Conservation (phyloP, 2,113 vertebrate genomes). For the Corapipo altera region DNA sequence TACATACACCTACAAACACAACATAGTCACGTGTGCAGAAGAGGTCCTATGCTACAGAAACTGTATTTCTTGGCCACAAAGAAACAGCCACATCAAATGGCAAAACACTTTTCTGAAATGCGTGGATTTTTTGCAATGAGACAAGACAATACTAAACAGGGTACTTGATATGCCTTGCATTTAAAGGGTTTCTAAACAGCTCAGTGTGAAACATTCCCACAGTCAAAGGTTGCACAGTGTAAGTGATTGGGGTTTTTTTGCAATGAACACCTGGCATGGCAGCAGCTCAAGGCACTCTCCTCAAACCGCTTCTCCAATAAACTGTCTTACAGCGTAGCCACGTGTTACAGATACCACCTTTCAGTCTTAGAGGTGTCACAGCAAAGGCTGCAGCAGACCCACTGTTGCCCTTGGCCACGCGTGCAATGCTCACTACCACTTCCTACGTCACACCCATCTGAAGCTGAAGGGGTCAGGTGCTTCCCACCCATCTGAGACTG, state of each 20-base stretch:
- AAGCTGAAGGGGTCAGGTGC: too few relatives aligned
- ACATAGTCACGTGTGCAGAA: fast-evolving
- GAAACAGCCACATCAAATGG: background rate
- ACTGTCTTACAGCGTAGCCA: fast-evolving
- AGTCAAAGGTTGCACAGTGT: too few relatives aligned
- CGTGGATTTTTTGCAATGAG: background rate
- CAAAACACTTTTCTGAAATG: background rate
- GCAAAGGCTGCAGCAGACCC: background rate
- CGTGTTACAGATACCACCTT: fast-evolving
- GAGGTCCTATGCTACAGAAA: background rate
- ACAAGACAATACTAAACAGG: background rate
- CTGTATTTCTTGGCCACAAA: background rate
- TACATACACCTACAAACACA: background rate
- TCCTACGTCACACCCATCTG: background rate
- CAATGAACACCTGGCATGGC: background rate
- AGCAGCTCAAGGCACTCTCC: background rate
- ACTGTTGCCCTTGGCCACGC: fast-evolving
- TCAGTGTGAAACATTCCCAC: background rate
- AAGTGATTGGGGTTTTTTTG: background rate
- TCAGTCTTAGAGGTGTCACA: fast-evolving
- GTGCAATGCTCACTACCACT: fast-evolving
- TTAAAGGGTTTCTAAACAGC: background rate
- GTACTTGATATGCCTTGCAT: too few relatives aligned
- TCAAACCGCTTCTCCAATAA: background rate
- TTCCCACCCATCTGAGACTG: background rate